Percentiles rank a stretch among this genome's conserved stretches.
Conservation (phyloP, 2,888 invertebrate species). For the Tetanocera ferruginea region DNA sequence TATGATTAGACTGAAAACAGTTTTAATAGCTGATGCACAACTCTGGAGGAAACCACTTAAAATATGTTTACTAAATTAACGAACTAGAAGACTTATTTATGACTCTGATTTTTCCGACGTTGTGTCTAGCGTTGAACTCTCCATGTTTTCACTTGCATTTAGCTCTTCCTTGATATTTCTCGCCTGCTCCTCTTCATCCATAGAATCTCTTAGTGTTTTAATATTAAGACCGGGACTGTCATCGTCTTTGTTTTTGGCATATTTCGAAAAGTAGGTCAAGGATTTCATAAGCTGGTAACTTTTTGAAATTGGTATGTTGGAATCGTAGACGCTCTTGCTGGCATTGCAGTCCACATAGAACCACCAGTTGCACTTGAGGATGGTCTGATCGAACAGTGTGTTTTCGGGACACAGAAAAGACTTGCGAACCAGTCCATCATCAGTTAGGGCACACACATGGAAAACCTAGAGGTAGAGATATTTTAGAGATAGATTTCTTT, state of each 20-base stretch:
- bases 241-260: constrained; percentile 74
- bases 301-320: constrained; percentile 91
- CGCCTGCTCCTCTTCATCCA: constrained; percentile 55
- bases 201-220: constrained; percentile 60
- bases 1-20: neutral
- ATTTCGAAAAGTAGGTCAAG: constrained; percentile 88
- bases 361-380: constrained; percentile 95
- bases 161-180: neutral
- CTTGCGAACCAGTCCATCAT: constrained; percentile 90
- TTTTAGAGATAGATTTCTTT: neutral
- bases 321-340: constrained; percentile 85
- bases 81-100: constrained; percentile 14
- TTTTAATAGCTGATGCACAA: neutral
- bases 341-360: constrained; percentile 92
- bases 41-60: neutral
- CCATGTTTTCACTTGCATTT: neutral
- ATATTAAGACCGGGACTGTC: constrained; percentile 58
- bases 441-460: constrained; percentile 91
- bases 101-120: constrained; percentile 41
- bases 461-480: constrained; percentile 77
- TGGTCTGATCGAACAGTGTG: constrained; percentile 91
- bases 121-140: constrained; percentile 31
- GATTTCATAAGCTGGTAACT: constrained; percentile 94
- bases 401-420: constrained; percentile 93
- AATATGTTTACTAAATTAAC: neutral